Evolutionary conservation across 2,797 vertebrate genomes (phyloP).

Genomic region (Labeo calbasu): DNA sequence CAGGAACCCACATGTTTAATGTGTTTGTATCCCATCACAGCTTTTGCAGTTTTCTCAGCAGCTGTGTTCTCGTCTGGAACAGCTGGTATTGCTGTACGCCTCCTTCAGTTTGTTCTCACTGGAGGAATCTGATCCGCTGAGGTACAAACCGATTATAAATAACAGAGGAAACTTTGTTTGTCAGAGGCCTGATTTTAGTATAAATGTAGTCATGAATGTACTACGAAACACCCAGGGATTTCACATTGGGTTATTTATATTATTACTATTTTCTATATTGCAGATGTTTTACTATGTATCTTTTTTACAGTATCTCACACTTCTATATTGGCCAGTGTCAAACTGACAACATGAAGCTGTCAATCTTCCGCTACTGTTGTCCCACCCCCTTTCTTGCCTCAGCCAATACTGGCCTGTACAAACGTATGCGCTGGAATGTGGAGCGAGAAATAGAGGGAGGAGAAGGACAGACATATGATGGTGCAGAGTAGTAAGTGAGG

Average conservation of each 20-base stretch:
- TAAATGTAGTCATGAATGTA: no score
- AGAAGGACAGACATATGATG: conserved; percentile 33
- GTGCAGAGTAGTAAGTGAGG: conserved; percentile 73
- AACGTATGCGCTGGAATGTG: conserved; percentile 89
- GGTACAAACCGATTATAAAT: conserved; percentile 65
- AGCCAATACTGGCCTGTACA: conserved; percentile 74
- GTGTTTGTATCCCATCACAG: conserved; percentile 59
- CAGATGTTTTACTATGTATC: neutral
- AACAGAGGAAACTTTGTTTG: neutral
- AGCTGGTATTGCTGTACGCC: conserved; percentile 79
- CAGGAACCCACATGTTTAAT: neutral
- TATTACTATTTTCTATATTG: neutral
- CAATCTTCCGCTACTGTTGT: conserved; percentile 79
- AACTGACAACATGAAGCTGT: conserved; percentile 73
- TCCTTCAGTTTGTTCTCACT: conserved; percentile 75
- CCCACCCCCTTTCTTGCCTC: conserved; percentile 74
- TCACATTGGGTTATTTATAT: neutral
- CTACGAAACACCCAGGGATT: neutral
- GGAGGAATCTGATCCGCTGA: conserved; percentile 77
- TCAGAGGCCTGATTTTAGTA: neutral
- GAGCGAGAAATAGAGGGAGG: conserved; percentile 37
- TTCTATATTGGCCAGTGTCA: conserved; percentile 81
- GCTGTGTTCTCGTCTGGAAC: conserved; percentile 80
- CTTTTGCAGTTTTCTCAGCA: conserved; percentile 83
- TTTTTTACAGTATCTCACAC: conserved; percentile 77